A percentile compares a stretch with the other conserved stretches of the same genome.
phyloP scores from a whole-genome alignment of 2,113 vertebrate species.

The Carlito syrichta region DNA sequence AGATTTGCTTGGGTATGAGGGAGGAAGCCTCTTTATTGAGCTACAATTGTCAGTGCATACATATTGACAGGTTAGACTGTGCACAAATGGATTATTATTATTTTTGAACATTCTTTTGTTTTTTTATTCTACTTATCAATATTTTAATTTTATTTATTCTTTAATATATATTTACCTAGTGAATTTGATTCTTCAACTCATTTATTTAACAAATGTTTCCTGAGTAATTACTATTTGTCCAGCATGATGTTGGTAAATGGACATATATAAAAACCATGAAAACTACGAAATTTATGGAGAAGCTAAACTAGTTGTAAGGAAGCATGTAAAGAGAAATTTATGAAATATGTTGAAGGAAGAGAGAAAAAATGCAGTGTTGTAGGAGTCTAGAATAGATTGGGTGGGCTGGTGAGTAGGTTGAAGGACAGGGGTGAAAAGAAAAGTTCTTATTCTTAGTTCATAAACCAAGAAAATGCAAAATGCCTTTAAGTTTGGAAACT shows the following conservation, averaged over 20 bases:
- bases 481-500: neutral
- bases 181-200: neutral
- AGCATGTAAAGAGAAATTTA: neutral
- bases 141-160: neutral
- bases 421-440: neutral
- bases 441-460: neutral
- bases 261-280: neutral
- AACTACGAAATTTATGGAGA: neutral
- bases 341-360: neutral
- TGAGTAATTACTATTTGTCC: neutral
- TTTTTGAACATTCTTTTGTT: neutral
- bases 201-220: slow-evolving; percentile 1
- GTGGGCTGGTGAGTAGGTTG: neutral
- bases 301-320: neutral
- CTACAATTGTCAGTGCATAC: neutral
- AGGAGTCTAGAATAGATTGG: neutral
- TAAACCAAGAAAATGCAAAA: neutral
- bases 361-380: neutral
- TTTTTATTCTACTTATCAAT: neutral
- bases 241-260: neutral
- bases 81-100: neutral
- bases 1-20: neutral
- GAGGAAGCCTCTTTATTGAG: neutral
- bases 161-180: neutral
- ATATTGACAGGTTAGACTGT: neutral